A percentile compares a stretch with the other conserved stretches of the same genome.
Evolutionary conservation across 2,888 invertebrate species (phyloP).

Genomic region (Endotricha flammealis): DNA sequence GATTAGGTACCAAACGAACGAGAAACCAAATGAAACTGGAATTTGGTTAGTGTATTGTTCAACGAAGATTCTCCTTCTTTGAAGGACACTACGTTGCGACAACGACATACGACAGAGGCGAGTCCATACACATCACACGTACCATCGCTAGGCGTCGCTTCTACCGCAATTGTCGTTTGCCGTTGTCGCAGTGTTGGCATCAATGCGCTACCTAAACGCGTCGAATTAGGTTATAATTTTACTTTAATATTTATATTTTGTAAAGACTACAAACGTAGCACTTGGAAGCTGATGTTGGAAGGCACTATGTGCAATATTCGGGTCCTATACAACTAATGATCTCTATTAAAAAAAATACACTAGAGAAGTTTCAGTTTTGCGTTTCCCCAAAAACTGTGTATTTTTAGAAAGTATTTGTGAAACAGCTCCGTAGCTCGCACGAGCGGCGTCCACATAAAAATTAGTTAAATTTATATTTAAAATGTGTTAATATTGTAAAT

Average conservation of each 20-base stretch:
- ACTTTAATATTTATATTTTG: too few relatives aligned
- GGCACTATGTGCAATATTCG: slow-evolving; percentile 27
- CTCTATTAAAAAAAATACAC: slow-evolving; percentile 34
- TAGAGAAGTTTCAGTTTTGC: slow-evolving; percentile 48
- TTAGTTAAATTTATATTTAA: slow-evolving; percentile 76
- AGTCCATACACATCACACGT: too few relatives aligned
- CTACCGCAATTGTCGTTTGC: too few relatives aligned
- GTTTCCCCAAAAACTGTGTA: slow-evolving; percentile 23
- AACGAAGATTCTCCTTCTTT: slow-evolving; percentile 9
- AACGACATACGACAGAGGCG: too few relatives aligned
- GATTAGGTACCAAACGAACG: slow-evolving; percentile 18
- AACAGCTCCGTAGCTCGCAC: slow-evolving; percentile 36
- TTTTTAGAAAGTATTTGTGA: slow-evolving; percentile 40
- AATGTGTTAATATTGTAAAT: slow-evolving; percentile 77
- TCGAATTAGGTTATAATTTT: too few relatives aligned
- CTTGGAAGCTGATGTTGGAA: too few relatives aligned
- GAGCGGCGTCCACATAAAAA: slow-evolving; percentile 56
- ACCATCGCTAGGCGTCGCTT: too few relatives aligned
- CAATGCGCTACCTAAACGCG: too few relatives aligned
- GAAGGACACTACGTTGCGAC: too few relatives aligned
- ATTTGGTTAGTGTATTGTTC: slow-evolving; percentile 43
- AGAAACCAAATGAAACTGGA: slow-evolving; percentile 40
- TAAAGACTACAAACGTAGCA: too few relatives aligned
- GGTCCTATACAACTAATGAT: slow-evolving; percentile 19
- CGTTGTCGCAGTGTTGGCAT: too few relatives aligned